A percentile compares a stretch with the other conserved stretches of the same genome.
Conservation (phyloP, 1,140 invertebrate genomes). For the Lepidurus apus region DNA sequence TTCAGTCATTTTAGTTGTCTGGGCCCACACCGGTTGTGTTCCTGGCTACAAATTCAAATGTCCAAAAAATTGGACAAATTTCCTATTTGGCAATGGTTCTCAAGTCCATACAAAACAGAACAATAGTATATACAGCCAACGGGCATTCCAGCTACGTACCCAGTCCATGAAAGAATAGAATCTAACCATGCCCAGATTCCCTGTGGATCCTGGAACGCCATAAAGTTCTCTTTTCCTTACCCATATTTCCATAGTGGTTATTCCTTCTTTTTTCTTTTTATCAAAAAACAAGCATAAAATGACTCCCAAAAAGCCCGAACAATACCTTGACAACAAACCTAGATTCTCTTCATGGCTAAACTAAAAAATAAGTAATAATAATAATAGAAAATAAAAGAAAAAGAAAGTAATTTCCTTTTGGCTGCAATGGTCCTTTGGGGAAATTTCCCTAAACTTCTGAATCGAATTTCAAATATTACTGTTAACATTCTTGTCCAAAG, state of each 20-base stretch:
- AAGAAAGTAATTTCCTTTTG: too few relatives aligned
- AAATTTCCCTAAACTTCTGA: background rate
- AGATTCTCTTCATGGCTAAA: background rate
- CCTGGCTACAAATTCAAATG: background rate
- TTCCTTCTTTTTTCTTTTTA: background rate
- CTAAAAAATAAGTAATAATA: background rate
- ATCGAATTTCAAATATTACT: background rate
- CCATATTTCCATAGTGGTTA: constrained; percentile 1
- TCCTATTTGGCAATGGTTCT: background rate
- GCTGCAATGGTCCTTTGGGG: background rate
- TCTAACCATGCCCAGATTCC: constrained; percentile 17
- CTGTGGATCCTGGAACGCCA: constrained; percentile 17
- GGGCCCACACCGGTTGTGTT: background rate
- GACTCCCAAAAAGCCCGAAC: too few relatives aligned
- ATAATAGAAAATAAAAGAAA: too few relatives aligned
- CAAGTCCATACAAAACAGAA: constrained; percentile 4
- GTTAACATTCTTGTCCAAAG: background rate
- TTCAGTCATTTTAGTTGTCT: background rate
- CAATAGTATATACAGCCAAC: background rate
- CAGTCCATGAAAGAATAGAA: constrained; percentile 18
- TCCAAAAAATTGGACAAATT: background rate
- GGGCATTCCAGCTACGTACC: background rate
- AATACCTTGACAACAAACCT: background rate
- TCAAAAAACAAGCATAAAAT: background rate
- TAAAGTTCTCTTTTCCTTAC: constrained; percentile 19